Base-by-base conservation (phyloP, 92 coral and sea anemone genomes). In the Parazoanthus swiftii region DNA sequence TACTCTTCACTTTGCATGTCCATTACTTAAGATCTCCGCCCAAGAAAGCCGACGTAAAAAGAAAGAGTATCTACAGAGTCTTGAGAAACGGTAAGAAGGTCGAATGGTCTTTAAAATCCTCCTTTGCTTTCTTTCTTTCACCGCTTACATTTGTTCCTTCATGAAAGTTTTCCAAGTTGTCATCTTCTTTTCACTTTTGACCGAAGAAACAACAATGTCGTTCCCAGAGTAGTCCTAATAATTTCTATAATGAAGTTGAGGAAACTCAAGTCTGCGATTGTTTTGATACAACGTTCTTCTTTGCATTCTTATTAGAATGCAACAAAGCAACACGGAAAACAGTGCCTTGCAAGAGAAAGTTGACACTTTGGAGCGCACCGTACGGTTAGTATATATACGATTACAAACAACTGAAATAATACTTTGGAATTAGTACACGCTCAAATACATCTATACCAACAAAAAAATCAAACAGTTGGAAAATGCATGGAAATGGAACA, bases 1-100 rank as follows among this genome's bases (percentile, higher is more conserved):
- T 15, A 13, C 18, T 39, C 8, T 79, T 66, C 15, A 59, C 9
- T 88, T 89, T 26, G 33, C 33, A 29, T 29, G 20, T 43, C 72
- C 58, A 68, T 43, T 37, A 6, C 33, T 80, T 15, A 36, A 96
- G 99, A 92, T 96, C 44, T 96, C 99, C 4, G 99, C 99, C 16
- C 99, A 96, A 86, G 99, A 95, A 85, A 96, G 99, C 70, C 91
- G 99, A 46, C 91, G 98, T 39, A 96, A 94, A 86, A 96, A 96
- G 85, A 96, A 96, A 78, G 95, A 96, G 79, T 94, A 96, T 70
- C 90, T 96, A 23, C 98, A 95, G 74, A 90, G 92, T 35, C 87
- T 96, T 54, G 99, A 96, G 80, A 95, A 95, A 89, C 85, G 93
- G 98, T 94, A 66, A 90, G 90, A 2, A 0, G 25, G 70, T 23